A percentile compares a stretch with the other conserved stretches of the same genome.
Conservation (phyloP, 2,797 vertebrate species). For the Syngnathus rostellatus region DNA sequence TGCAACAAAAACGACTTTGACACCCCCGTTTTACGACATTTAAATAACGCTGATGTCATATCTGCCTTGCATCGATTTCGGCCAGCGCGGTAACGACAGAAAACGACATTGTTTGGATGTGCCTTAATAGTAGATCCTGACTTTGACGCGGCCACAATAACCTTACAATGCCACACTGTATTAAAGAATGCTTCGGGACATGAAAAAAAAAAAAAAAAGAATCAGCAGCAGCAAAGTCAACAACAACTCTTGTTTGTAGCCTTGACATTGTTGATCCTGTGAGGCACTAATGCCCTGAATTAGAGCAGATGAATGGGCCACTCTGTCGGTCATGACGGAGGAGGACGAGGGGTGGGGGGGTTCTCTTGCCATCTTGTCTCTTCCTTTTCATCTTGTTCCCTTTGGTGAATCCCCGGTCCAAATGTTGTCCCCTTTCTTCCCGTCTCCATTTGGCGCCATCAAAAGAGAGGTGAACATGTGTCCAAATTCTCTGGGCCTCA, state of each 20-base stretch:
- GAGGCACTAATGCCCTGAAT: slow-evolving; percentile 75
- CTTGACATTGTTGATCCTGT: slow-evolving; percentile 71
- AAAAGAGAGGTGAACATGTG: slow-evolving; percentile 92
- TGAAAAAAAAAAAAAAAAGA: slow-evolving; percentile 34
- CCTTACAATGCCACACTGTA: background rate
- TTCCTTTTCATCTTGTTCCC: slow-evolving; percentile 90
- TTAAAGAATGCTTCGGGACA: slow-evolving; percentile 46
- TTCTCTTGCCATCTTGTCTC: slow-evolving; percentile 70
- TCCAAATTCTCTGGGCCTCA: slow-evolving; percentile 68
- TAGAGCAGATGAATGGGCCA: slow-evolving; percentile 77
- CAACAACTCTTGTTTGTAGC: slow-evolving; percentile 66
- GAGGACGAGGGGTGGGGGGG: slow-evolving; percentile 39
- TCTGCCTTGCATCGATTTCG: no score
- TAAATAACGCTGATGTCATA: no score
- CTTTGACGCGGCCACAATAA: slow-evolving; percentile 1
- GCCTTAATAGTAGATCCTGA: background rate
- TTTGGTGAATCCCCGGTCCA: slow-evolving; percentile 78
- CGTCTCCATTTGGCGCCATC: slow-evolving; percentile 90
- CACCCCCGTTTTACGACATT: no score
- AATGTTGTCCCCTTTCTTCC: slow-evolving; percentile 75
- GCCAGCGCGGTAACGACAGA: no score
- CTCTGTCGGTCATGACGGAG: slow-evolving; percentile 72
- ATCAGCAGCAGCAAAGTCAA: slow-evolving; percentile 50
- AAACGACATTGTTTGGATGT: no score
- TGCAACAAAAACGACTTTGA: no score